Evolutionary conservation across 2,888 invertebrate genomes (phyloP).

Genomic region (Lamellibrachia satsuma): DNA sequence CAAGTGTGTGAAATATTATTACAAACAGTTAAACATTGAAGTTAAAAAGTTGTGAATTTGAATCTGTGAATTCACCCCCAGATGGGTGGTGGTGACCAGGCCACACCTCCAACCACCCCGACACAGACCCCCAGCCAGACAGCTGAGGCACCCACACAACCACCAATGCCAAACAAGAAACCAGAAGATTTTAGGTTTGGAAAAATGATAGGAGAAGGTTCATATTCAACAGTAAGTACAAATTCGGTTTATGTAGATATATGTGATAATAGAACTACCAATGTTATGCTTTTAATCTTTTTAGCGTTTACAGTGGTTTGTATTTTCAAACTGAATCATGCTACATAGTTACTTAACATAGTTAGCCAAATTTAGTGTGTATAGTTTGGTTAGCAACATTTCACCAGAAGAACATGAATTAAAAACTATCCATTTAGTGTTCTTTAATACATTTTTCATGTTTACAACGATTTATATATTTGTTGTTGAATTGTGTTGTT

Average conservation of each 20-base stretch:
- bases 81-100: not conserved
- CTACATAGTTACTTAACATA: too few relatives aligned
- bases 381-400: too few relatives aligned
- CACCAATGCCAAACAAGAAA: conserved; percentile 71
- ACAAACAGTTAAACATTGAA: too few relatives aligned
- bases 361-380: too few relatives aligned
- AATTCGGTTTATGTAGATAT: not conserved
- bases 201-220: conserved; percentile 94
- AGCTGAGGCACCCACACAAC: not conserved
- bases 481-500: too few relatives aligned
- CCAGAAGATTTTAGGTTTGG: conserved; percentile 94
- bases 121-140: conserved; percentile 10
- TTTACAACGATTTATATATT: too few relatives aligned
- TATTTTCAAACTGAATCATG: too few relatives aligned
- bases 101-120: not conserved
- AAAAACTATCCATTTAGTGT: too few relatives aligned
- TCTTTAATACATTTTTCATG: too few relatives aligned
- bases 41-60: too few relatives aligned
- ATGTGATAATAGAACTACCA: not conserved
- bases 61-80: not conserved
- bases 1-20: too few relatives aligned
- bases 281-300: not conserved
- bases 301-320: not conserved
- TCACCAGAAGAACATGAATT: too few relatives aligned
- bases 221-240: conserved; percentile 86